These are phyloP conservation scores for Agriopis leucophaearia DNA, from an alignment of 2,888 invertebrate genomes.

Conservation along the genomic window DNA sequence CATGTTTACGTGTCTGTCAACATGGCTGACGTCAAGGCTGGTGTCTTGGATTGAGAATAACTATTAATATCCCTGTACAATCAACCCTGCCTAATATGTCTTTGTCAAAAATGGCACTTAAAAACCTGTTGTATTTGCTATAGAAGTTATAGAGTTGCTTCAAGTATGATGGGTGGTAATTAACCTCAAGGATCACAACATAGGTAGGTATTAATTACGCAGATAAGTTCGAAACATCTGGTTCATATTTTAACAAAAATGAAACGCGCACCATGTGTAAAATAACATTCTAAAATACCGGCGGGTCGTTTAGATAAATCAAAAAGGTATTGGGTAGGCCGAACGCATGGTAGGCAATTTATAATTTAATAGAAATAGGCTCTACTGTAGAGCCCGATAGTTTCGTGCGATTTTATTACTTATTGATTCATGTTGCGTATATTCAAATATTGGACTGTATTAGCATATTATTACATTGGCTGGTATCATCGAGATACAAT, in stretches of 20 bases:
- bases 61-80: neutral
- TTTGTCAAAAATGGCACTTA: neutral
- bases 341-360: slow-evolving; percentile 48
- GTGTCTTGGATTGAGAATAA: too few species aligned
- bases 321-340: slow-evolving; percentile 47
- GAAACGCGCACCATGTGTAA: slow-evolving; percentile 42
- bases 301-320: slow-evolving; percentile 47
- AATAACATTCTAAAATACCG: slow-evolving; percentile 43
- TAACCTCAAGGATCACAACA: neutral
- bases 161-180: neutral
- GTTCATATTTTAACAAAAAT: slow-evolving; percentile 37
- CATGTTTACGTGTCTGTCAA: too few species aligned
- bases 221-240: slow-evolving; percentile 32
- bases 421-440: slow-evolving; percentile 36
- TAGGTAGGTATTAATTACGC: slow-evolving; percentile 12
- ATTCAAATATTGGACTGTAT: slow-evolving; percentile 10
- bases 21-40: too few species aligned
- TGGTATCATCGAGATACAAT: slow-evolving; percentile 1
- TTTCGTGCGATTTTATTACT: slow-evolving; percentile 46
- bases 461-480: neutral
- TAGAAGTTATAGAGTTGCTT: neutral
- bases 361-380: slow-evolving; percentile 51
- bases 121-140: neutral
- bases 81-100: neutral
- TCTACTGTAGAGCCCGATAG: slow-evolving; percentile 41